These are phyloP conservation scores for Schrankia costaestrigalis DNA, from an alignment of 2,888 invertebrate species.

Conservation along the genomic window DNA sequence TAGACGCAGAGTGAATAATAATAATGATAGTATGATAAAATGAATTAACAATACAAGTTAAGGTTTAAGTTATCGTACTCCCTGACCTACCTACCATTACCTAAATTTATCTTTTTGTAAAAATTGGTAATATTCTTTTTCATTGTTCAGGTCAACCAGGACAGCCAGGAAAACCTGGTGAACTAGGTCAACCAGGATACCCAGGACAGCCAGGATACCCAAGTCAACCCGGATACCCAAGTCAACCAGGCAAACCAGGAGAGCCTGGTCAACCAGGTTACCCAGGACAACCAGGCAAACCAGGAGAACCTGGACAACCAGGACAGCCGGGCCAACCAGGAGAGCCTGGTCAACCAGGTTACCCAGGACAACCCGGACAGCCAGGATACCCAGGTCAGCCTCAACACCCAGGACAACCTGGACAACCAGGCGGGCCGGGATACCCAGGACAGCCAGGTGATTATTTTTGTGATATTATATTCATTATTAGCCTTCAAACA, in stretches of 20 bases:
- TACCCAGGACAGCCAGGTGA: slow-evolving; percentile 2
- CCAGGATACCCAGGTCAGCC: slow-evolving; percentile 6
- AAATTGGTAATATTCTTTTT: too few relatives aligned
- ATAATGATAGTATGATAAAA: too few relatives aligned
- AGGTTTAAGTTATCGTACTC: too few relatives aligned
- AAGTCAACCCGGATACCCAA: slow-evolving; percentile 2
- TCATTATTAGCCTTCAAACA: too few relatives aligned
- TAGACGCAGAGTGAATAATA: too few relatives aligned
- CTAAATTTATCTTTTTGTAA: too few relatives aligned
- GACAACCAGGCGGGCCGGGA: slow-evolving; percentile 4
- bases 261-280: slow-evolving; percentile 8
- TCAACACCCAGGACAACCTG: slow-evolving; percentile 3
- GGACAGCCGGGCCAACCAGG: slow-evolving; percentile 5
- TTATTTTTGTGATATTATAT: too few relatives aligned
- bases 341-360: slow-evolving; percentile 6
- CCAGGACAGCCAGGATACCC: slow-evolving; percentile 3
- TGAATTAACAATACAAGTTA: too few relatives aligned
- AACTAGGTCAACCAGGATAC: not conserved
- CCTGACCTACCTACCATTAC: too few relatives aligned
- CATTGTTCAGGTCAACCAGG: slow-evolving; percentile 68
- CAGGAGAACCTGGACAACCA: slow-evolving; percentile 4
- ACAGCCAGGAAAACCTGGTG: not conserved
- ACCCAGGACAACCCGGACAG: slow-evolving; percentile 4
- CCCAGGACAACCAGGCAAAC: slow-evolving; percentile 8
- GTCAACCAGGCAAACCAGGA: slow-evolving; percentile 1